phyloP scores from a whole-genome alignment of 2,797 vertebrate genomes.

The Lepilemur ruficaudatus region DNA sequence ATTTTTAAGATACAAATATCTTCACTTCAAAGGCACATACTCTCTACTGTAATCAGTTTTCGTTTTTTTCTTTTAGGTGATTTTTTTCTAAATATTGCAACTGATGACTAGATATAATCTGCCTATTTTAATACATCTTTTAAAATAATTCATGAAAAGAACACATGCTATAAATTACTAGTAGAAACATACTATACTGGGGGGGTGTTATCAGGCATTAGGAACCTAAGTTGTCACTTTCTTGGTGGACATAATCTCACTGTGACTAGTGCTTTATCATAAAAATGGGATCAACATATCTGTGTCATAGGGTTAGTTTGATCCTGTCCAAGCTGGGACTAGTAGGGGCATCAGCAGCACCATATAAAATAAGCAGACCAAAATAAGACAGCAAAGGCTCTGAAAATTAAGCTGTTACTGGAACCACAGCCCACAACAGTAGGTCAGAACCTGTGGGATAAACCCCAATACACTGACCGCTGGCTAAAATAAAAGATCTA shows the following conservation, averaged over 20 bases:
- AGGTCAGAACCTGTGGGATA: neutral
- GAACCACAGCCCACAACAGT: neutral
- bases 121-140: neutral
- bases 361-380: neutral
- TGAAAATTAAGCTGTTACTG: neutral
- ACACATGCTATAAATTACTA: neutral
- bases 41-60: neutral
- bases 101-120: neutral
- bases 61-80: neutral
- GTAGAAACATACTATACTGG: neutral
- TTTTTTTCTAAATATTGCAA: neutral
- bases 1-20: neutral
- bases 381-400: neutral
- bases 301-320: too few relatives aligned
- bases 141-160: constrained; percentile 23
- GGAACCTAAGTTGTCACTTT: neutral
- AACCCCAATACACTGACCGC: neutral
- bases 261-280: neutral
- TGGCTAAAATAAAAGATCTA: neutral
- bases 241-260: neutral
- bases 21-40: constrained; percentile 8
- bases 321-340: neutral
- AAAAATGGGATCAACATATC: too few relatives aligned
- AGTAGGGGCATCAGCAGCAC: neutral
- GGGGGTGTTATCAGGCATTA: neutral